A percentile compares a stretch with the other conserved stretches of the same genome.
phyloP scores from a whole-genome alignment of 2,888 invertebrate genomes.

The Geophilus truncorum region DNA sequence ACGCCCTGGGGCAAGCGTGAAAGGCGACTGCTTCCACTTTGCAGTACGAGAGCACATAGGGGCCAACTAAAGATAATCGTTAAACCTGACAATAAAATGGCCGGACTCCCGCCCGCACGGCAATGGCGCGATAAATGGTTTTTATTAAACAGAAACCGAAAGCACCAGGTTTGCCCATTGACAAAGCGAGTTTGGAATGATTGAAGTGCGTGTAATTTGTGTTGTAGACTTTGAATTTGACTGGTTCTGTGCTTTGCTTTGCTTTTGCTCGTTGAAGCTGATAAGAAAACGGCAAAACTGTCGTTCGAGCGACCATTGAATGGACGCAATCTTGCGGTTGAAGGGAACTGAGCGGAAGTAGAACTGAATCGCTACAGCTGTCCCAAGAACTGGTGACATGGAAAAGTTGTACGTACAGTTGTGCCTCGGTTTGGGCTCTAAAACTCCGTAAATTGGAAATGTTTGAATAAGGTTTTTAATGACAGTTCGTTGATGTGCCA shows the following conservation, averaged over 20 bases:
- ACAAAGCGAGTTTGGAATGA: not conserved
- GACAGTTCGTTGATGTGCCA: not conserved
- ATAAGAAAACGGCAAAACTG: slow-evolving; percentile 19
- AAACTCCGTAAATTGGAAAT: not conserved
- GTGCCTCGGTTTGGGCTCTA: not conserved
- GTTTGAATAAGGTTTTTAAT: not conserved
- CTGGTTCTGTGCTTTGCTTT: not conserved
- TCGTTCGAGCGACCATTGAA: slow-evolving; percentile 11
- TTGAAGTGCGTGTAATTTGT: not conserved
- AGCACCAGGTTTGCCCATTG: not conserved
- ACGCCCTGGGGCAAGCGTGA: not conserved
- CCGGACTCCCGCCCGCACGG: not conserved
- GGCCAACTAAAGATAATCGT: not conserved
- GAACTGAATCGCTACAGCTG: not conserved
- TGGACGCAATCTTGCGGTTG: slow-evolving; percentile 27
- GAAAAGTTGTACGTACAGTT: slow-evolving; percentile 8
- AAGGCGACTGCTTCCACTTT: not conserved
- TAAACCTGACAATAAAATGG: not conserved
- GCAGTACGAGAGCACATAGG: not conserved
- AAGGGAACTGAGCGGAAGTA: slow-evolving; percentile 3
- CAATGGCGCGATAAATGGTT: not conserved
- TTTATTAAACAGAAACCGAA: too few relatives aligned
- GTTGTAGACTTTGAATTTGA: not conserved
- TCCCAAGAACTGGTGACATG: not conserved
- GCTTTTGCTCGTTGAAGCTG: not conserved